These are phyloP conservation scores for Champsocephalus esox DNA, from an alignment of 2,797 vertebrate species.

Conservation along the genomic window DNA sequence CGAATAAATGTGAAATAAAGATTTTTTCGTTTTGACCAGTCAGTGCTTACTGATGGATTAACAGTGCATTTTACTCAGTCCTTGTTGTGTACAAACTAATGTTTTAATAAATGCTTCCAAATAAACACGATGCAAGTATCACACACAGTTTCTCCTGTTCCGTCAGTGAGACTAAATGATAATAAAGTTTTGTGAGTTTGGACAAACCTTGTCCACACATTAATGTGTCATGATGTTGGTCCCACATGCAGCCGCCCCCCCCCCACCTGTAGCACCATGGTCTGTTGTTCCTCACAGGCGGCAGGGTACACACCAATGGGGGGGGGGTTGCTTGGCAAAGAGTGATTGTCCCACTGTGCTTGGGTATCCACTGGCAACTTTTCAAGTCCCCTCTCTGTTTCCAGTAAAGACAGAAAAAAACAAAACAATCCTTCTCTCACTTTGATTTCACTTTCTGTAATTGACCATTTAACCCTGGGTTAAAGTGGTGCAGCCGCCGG, in stretches of 20 bases:
- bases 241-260: too few species aligned
- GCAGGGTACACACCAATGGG: constrained; percentile 40
- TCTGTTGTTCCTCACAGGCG: constrained; percentile 23
- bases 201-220: background rate
- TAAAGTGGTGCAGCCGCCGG: constrained; percentile 12
- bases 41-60: background rate
- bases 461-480: constrained; percentile 26
- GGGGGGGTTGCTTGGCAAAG: constrained; percentile 57
- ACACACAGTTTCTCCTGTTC: background rate
- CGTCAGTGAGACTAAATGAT: background rate
- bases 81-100: constrained; percentile 4
- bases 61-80: background rate
- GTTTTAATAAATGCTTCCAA: constrained; percentile 1
- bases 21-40: background rate
- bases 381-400: constrained; percentile 69
- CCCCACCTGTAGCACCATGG: background rate
- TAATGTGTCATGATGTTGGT: background rate
- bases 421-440: constrained; percentile 30
- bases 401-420: constrained; percentile 36
- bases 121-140: too few species aligned
- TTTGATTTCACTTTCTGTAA: constrained; percentile 34
- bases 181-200: background rate
- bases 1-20: too few species aligned
- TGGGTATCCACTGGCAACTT: constrained; percentile 77
- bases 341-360: constrained; percentile 49